A percentile compares a stretch with the other conserved stretches of the same genome.
phyloP scores from a whole-genome alignment of 1,140 invertebrate genomes.

The Notospermus geniculatus region DNA sequence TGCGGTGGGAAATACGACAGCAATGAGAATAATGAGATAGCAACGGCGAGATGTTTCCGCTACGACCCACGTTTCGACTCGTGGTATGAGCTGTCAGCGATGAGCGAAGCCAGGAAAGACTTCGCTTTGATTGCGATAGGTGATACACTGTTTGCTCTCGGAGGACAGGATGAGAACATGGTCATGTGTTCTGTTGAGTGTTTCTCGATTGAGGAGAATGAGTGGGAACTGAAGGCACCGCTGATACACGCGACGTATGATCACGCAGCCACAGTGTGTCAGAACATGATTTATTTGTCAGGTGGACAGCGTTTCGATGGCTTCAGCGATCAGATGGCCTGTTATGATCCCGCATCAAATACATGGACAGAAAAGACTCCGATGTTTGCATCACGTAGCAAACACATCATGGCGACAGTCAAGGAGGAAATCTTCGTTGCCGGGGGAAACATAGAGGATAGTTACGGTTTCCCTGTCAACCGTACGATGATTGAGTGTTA shows the following conservation, averaged over 20 bases:
- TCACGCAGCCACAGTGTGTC: slow-evolving; percentile 46
- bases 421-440: slow-evolving; percentile 40
- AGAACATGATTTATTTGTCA: slow-evolving; percentile 42
- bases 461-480: slow-evolving; percentile 46
- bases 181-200: slow-evolving; percentile 51
- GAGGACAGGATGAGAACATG: slow-evolving; percentile 53
- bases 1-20: slow-evolving; percentile 56
- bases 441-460: slow-evolving; percentile 50
- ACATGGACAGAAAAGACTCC: slow-evolving; percentile 42
- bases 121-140: slow-evolving; percentile 46
- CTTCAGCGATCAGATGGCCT: slow-evolving; percentile 40
- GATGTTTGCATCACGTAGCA: slow-evolving; percentile 43
- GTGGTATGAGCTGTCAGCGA: slow-evolving; percentile 53
- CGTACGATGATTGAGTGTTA: slow-evolving; percentile 46
- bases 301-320: slow-evolving; percentile 49
- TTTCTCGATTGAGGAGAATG: slow-evolving; percentile 46
- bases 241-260: slow-evolving; percentile 42
- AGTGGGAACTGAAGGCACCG: slow-evolving; percentile 47
- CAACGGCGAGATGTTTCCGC: slow-evolving; percentile 51
- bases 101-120: slow-evolving; percentile 54
- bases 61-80: slow-evolving; percentile 54
- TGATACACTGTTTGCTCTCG: slow-evolving; percentile 45
- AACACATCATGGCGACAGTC: slow-evolving; percentile 48
- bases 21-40: slow-evolving; percentile 52
- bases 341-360: slow-evolving; percentile 38